Evolutionary conservation across 2,113 vertebrate species (phyloP), one percentile per base, ranked within the genome.

Genomic region (Ameiurus melas): DNA sequence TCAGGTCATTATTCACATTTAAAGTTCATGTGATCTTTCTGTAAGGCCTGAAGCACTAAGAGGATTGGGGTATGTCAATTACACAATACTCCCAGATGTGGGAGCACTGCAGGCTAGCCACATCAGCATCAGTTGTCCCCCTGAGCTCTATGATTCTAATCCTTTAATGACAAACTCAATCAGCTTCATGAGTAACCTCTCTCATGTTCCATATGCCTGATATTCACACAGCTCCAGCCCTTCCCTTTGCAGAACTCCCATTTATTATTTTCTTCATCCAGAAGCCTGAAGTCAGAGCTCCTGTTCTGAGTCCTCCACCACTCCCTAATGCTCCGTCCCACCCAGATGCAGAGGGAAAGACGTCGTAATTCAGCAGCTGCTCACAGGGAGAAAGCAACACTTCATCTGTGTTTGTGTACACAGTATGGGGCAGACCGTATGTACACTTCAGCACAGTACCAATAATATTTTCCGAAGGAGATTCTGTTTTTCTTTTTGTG

Each of bases 381-480:
- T 33, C 36, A 79, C 6, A 58, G 87, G 84, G 70, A 94, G 91
- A 93, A 93, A 90, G 88, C 89, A 88, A 91, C 92, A 78, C 84
- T 75, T 93, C 90, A 87, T 94, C 91, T 92, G 92, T 94, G 93
- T 94, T 93, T 94, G 91, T 94, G 93, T 91, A 89, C 90, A 88
- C 90, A 86, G 91, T 87, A 91, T 53, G 89, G 55, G 85, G 82
- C 90, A 91, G 86, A 90, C 88, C 89, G 87, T 92, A 89, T 90
- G 91, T 93, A 92, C 92, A 92, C 81, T 81, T 90, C 87, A 87
- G 64, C 8, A 22, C 51, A 91, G 89, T 85, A 80, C 88, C 90
- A 85, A 93, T 91, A 93, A 94, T 93, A 93, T 94, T 95, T 94
- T 94, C 92, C 93, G 91, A 91, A 90, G 92, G 91, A 93, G 91